Percentiles rank a stretch among this genome's conserved stretches.
phyloP scores from a whole-genome alignment of 2,113 vertebrate species.

The Takifugu bimaculatus region DNA sequence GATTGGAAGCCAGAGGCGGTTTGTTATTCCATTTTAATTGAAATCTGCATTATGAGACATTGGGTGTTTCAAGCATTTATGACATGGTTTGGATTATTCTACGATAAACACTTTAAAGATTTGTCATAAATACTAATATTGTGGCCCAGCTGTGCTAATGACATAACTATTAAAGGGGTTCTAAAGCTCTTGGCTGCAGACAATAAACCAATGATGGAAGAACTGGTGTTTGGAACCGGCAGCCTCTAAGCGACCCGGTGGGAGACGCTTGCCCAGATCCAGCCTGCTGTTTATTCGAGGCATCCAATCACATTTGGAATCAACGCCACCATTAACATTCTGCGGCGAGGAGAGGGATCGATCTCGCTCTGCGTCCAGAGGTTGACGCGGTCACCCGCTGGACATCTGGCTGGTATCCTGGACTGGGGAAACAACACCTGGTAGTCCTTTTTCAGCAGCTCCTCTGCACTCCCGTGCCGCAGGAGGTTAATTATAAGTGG shows the following conservation, averaged over 20 bases:
- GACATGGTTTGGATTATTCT: too few species aligned
- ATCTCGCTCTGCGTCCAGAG: constrained; percentile 57
- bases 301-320: constrained; percentile 55
- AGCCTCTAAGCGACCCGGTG: constrained; percentile 49
- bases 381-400: constrained; percentile 61
- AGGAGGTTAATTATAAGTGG: constrained; percentile 70
- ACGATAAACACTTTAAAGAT: too few species aligned
- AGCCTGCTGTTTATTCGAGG: constrained; percentile 48
- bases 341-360: constrained; percentile 56
- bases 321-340: constrained; percentile 51
- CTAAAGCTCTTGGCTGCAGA: constrained; percentile 22
- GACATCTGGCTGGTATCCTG: constrained; percentile 60
- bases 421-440: constrained; percentile 11
- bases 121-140: too few species aligned
- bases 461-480: constrained; percentile 35
- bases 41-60: constrained; percentile 5
- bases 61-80: too few species aligned
- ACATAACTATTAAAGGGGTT: too few species aligned
- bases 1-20: constrained; percentile 43
- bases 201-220: constrained; percentile 47
- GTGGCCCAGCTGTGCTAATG: too few species aligned
- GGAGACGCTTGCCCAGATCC: constrained; percentile 42
- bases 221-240: constrained; percentile 50
- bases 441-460: constrained; percentile 16
- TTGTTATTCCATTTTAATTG: constrained; percentile 32